Evolutionary conservation across 2,113 vertebrate species (phyloP), one percentile per base, ranked within the genome.

Genomic region (Potamarius usumacintae): DNA sequence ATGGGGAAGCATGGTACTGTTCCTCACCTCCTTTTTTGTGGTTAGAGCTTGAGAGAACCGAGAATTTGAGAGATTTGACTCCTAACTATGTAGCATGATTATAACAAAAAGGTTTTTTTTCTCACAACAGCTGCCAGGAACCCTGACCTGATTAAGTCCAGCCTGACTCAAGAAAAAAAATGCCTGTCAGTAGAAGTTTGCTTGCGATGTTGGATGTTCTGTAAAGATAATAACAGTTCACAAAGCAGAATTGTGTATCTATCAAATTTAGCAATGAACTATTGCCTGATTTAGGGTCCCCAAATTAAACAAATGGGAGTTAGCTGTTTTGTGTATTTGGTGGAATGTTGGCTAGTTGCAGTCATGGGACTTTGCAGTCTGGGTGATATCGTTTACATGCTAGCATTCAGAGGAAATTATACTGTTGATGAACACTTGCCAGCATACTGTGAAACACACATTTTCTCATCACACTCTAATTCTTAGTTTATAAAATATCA

Each of bases 311-410:
- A 82, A 48, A 22, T 86, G 52, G 77, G 85, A 48, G 52, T 42
- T 67, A 8, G 53, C 53, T 86, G 52, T 86, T 71, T 71, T 84
- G 62, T 71, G 9, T 63, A 80, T 34, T 74, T 84, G 48, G 72
- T 84, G 76, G 84, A 88, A 69, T 69, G 65, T 81, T 84, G 63
- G 67, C 48, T 27, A 67, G 17, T 20, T 78, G 71, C 42, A 55
- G 9, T 34, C 42, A 34, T 18, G 14, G 25, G 30, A 83, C 77
- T 57, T 58, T n/a, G 52, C 42, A 69, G 85, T 89, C 57, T 85
- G 74, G 58, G 69, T 74, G 84, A 84, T 88, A 80, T 88, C 55
- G 57, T 84, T 91, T 91, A 84, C 76, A 87, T 72, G 71, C 83
- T 85, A 74, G 34, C 14, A 11, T 74, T 86, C 63, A 85, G 18